Base-by-base conservation (phyloP, 2,888 invertebrate genomes). In the Philonicus albiceps region DNA sequence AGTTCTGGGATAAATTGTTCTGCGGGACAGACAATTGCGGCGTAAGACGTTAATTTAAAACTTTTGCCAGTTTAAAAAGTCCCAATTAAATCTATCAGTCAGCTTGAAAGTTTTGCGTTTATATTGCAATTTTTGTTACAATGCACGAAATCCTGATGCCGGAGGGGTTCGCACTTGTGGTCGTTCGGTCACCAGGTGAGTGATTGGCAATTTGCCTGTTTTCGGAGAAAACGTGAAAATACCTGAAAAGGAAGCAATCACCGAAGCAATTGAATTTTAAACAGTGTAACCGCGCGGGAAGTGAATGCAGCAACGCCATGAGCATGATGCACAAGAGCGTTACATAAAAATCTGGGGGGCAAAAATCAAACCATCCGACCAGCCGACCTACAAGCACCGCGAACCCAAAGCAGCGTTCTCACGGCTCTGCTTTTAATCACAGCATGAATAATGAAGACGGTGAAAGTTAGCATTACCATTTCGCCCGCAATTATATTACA, bases 401-500 rank as follows among this genome's bases (percentile, higher is more conserved):
- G 27, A 43, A 76, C 19, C 19, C 43, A 76, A n/a, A 6, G 27
- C 27, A 40, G 43, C 76, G 37, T 76, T 76, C 76, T 40, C 76
- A 76, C 76, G 76, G 76, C 43, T 76, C 22, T 34, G 76, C 76
- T 37, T 76, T 43, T 40, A 76, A 76, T 76, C 40, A 76, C 76
- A 27, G 40, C 27, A 76, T 76, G 76, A 76, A 76, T 76, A 76
- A 76, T 76, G 76, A 76, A 76, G 76, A 76, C 16, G 76, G 76
- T 76, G 76, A 76, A 76, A 76, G 76, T 76, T 40, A 40, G 76
- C 13, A 76, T 76, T 76, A 76, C 43, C 76, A 76, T 76, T 76
- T 76, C 37, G 7, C 43, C 76, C 31, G 76, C 76, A 76, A 76
- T 76, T 76, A 76, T 43, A 19, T 40, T 22, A 76, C 76, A 76